Evolutionary conservation across 1,140 invertebrate genomes (phyloP).

Genomic region (Tyrophagus putrescentiae): DNA sequence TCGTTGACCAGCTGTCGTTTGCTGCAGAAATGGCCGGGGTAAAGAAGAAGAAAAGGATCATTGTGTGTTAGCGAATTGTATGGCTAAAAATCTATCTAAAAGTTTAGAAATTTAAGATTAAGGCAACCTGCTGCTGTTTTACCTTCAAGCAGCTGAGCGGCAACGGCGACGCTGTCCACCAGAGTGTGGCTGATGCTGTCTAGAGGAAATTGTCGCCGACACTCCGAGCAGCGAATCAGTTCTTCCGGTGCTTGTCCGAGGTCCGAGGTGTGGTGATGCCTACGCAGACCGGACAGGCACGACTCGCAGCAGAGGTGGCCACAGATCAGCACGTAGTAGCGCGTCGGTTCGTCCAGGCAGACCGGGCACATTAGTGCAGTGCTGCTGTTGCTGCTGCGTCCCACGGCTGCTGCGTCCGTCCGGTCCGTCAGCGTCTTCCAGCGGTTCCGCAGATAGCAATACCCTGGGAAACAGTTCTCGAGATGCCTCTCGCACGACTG

Average conservation of each 20-base stretch:
- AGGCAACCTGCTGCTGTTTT: constrained; percentile 37
- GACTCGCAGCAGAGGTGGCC: constrained; percentile 51
- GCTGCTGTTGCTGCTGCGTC: background rate
- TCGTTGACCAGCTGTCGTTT: constrained; percentile 50
- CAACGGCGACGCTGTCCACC: too few species aligned
- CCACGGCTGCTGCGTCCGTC: too few species aligned
- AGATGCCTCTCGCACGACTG: background rate
- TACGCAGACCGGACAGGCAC: constrained; percentile 40
- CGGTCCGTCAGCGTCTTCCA: background rate
- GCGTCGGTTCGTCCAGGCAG: constrained; percentile 16
- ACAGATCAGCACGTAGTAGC: constrained; percentile 50
- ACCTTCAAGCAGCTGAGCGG: too few species aligned
- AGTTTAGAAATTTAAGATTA: too few species aligned
- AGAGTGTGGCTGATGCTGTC: too few species aligned
- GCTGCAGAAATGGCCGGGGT: too few species aligned
- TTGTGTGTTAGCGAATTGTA: too few species aligned
- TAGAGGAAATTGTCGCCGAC: too few species aligned
- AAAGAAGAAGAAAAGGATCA: too few species aligned
- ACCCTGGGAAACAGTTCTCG: background rate
- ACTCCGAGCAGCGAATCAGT: background rate
- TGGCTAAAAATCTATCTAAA: too few species aligned
- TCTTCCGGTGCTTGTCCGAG: too few species aligned
- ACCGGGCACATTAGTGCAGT: background rate
- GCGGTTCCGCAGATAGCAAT: background rate
- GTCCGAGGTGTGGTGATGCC: constrained; percentile 26